These are phyloP conservation scores for Xyrichtys novacula DNA, from an alignment of 2,797 vertebrate species.

Conservation along the genomic window DNA sequence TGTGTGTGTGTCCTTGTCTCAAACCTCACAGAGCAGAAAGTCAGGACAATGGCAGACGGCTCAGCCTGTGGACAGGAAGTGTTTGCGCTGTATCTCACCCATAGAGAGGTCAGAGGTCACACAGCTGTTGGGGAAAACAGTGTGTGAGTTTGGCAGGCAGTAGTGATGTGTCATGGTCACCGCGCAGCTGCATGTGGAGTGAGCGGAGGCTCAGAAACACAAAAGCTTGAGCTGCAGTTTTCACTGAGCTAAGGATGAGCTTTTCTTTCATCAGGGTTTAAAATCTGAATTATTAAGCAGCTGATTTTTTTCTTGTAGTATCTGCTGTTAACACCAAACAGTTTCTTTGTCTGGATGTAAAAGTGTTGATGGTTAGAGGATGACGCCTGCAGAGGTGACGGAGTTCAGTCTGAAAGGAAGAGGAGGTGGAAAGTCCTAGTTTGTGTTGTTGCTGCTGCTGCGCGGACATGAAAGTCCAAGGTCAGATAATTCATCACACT, in stretches of 20 bases:
- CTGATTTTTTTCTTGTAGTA: background rate
- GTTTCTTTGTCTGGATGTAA: background rate
- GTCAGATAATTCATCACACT: slow-evolving; percentile 37
- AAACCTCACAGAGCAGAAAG: slow-evolving; percentile 22
- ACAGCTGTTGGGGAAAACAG: slow-evolving; percentile 30
- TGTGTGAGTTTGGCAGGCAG: slow-evolving; percentile 24
- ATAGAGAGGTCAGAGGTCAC: slow-evolving; percentile 47
- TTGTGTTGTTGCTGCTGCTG: slow-evolving; percentile 4
- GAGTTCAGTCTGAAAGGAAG: slow-evolving; percentile 28
- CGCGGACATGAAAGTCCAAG: slow-evolving; percentile 49
- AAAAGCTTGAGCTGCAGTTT: background rate
- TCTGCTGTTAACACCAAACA: background rate
- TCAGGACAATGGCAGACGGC: slow-evolving; percentile 26
- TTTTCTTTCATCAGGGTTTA: background rate
- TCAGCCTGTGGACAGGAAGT: slow-evolving; percentile 62
- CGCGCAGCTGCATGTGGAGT: slow-evolving; percentile 36
- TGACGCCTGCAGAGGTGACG: background rate
- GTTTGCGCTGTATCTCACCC: slow-evolving; percentile 31
- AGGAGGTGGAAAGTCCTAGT: background rate
- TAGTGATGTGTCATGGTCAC: slow-evolving; percentile 44
- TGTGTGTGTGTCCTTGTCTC: too few relatives aligned
- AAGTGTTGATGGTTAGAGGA: background rate
- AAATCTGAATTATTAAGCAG: background rate
- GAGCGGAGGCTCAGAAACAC: slow-evolving; percentile 21
- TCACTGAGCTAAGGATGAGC: background rate